Conservation (phyloP, 2,888 invertebrate species). For the Neelides folsomi region DNA sequence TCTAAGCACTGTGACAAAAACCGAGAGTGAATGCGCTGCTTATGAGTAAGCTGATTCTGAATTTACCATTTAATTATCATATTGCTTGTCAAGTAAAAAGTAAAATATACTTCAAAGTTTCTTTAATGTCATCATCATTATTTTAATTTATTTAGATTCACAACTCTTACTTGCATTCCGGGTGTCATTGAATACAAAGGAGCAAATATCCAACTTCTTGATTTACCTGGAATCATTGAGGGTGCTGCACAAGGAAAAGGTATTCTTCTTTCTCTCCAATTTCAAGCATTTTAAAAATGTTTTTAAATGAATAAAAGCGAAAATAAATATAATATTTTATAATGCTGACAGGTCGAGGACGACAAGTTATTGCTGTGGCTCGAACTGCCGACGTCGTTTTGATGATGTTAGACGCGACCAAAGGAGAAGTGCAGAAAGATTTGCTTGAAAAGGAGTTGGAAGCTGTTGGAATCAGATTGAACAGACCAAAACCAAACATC, state of each 20-base stretch:
- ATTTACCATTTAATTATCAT: no score
- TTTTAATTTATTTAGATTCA: slow-evolving; percentile 46
- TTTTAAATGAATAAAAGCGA: background rate
- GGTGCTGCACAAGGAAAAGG: slow-evolving; percentile 76
- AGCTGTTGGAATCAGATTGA: slow-evolving; percentile 91
- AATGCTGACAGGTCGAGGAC: slow-evolving; percentile 18
- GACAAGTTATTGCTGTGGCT: slow-evolving; percentile 84
- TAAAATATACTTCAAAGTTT: no score
- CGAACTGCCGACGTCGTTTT: slow-evolving; percentile 93
- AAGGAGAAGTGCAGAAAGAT: slow-evolving; percentile 87
- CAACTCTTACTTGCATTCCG: slow-evolving; percentile 92
- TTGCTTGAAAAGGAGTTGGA: slow-evolving; percentile 89
- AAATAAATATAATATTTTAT: background rate
- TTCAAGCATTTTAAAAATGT: background rate
- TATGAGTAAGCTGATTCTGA: slow-evolving; percentile 77
- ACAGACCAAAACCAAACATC: slow-evolving; percentile 90
- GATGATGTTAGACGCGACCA: slow-evolving; percentile 99
- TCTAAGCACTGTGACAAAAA: slow-evolving; percentile 84
- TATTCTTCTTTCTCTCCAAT: slow-evolving; percentile 33
- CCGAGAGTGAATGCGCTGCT: slow-evolving; percentile 90
- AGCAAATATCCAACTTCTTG: slow-evolving; percentile 93
- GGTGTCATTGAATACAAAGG: slow-evolving; percentile 98
- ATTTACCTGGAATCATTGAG: slow-evolving; percentile 98
- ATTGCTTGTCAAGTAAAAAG: no score
- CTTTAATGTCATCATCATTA: no score